Percentiles rank a stretch among this genome's conserved stretches.
Conservation (phyloP, 2,888 invertebrate species). For the Notocelia uddmanniana region DNA sequence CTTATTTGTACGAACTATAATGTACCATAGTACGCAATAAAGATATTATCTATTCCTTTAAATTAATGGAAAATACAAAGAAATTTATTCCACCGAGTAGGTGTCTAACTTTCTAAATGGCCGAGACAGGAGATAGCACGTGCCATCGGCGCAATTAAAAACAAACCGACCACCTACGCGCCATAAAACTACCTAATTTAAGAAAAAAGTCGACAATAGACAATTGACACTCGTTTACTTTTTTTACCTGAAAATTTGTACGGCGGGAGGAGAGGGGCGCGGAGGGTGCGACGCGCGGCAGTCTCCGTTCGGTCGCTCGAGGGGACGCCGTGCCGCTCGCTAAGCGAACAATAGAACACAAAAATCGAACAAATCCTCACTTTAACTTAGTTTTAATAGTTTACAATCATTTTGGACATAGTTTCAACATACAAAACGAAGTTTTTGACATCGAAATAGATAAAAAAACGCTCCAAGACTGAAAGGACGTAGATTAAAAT, state of each 20-base stretch:
- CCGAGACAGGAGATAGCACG: slow-evolving; percentile 16
- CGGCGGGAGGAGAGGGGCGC: slow-evolving; percentile 63
- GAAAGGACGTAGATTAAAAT: slow-evolving; percentile 57
- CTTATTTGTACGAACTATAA: too few relatives aligned
- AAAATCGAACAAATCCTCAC: slow-evolving; percentile 41
- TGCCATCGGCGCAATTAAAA: slow-evolving; percentile 22
- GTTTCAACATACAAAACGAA: slow-evolving; percentile 29
- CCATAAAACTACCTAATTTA: slow-evolving; percentile 50
- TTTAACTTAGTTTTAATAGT: slow-evolving; percentile 25
- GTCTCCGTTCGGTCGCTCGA: slow-evolving; percentile 68
- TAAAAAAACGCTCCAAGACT: slow-evolving; percentile 57
- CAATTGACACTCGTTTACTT: slow-evolving; percentile 61
- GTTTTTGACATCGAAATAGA: slow-evolving; percentile 53
- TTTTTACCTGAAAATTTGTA: slow-evolving; percentile 76
- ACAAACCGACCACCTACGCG: slow-evolving; percentile 22
- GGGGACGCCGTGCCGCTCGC: slow-evolving; percentile 54
- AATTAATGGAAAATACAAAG: slow-evolving; percentile 5
- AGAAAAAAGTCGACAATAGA: slow-evolving; percentile 61
- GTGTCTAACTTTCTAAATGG: slow-evolving; percentile 13
- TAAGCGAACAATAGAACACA: slow-evolving; percentile 33
- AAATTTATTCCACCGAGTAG: slow-evolving; percentile 1
- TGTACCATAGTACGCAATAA: too few relatives aligned
- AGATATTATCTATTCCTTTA: not conserved
- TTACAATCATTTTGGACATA: slow-evolving; percentile 50
- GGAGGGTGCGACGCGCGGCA: slow-evolving; percentile 74